Base-by-base conservation (phyloP, 2,888 invertebrate genomes). In the Branchellion lobata region DNA sequence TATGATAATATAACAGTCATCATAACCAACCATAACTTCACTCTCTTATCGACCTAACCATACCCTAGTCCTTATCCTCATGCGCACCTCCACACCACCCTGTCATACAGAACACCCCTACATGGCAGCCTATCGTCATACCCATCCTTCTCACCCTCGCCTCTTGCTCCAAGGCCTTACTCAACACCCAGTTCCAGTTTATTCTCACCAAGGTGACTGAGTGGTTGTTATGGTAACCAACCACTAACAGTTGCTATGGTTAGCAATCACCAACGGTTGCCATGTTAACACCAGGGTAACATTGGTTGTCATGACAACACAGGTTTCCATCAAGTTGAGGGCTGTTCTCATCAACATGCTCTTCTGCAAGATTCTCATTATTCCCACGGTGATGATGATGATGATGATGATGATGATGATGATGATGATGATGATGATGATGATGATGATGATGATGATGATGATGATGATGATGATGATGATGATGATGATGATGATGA, bases 1-100 rank as follows among this genome's bases (percentile, higher is more conserved):
- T 68, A 68, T 68, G 11, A 24, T 68, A 21, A 21, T 11, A 11
- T 51, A 51, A 51, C 11, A 18, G 51, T 51, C n/a, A n/a, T n/a
- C n/a, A n/a, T n/a, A n/a, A n/a, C n/a, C n/a, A n/a, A n/a, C n/a
- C n/a, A n/a, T n/a, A n/a, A n/a, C n/a, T n/a, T 92, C 92, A 29
- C 94, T 94, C 0, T 98, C 98, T 0, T 87, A 98, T 81, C 88
- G 98, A 47, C 89, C 99, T 0, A 94, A 94, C 85, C 91, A 90
- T 85, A 89, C 98, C 36, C 91, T 98, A 0, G 89, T 90, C 33
- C 94, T 92, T 85, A 91, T 94, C 65, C 57, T 31, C 53, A 18
- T 3, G 2, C 11, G 36, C 18, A 40, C 36, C 3, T 5, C 8
- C n/a, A 5, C 40, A 40, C 40, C 40, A 40, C 14, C 40, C n/a